phyloP scores from a whole-genome alignment of 2,888 invertebrate species.

The Silvanus unidentatus region DNA sequence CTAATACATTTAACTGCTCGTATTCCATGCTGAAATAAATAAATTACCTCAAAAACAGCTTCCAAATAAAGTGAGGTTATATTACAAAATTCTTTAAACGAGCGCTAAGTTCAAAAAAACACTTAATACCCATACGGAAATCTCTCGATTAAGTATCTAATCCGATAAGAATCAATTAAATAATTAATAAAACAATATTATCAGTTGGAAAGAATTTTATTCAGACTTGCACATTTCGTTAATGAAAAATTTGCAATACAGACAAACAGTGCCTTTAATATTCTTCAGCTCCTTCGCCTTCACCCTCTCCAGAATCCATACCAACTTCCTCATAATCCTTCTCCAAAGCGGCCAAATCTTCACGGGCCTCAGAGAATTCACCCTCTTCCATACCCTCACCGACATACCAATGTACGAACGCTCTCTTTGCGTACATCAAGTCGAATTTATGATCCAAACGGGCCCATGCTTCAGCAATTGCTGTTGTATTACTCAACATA shows the following conservation, averaged over 20 bases:
- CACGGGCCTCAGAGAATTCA: constrained; percentile 82
- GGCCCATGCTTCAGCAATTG: constrained; percentile 96
- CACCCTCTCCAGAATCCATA: constrained; percentile 78
- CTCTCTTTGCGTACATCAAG: constrained; percentile 93
- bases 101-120: too few relatives aligned
- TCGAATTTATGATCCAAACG: constrained; percentile 94
- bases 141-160: too few relatives aligned
- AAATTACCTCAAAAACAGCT: too few relatives aligned
- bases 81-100: too few relatives aligned
- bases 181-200: too few relatives aligned
- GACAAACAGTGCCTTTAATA: constrained; percentile 56
- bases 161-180: too few relatives aligned
- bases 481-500: constrained; percentile 97
- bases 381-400: constrained; percentile 85
- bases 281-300: constrained; percentile 75
- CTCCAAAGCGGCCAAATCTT: constrained; percentile 74
- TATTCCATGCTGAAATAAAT: too few relatives aligned
- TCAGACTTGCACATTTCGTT: background rate
- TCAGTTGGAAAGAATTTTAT: background rate
- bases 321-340: constrained; percentile 87
- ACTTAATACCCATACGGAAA: too few relatives aligned
- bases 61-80: too few relatives aligned
- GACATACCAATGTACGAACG: constrained; percentile 94
- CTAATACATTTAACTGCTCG: constrained; percentile 26
- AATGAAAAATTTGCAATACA: background rate